Conservation (phyloP, 2,113 vertebrate species). For the Xiphorhynchus elegans region DNA sequence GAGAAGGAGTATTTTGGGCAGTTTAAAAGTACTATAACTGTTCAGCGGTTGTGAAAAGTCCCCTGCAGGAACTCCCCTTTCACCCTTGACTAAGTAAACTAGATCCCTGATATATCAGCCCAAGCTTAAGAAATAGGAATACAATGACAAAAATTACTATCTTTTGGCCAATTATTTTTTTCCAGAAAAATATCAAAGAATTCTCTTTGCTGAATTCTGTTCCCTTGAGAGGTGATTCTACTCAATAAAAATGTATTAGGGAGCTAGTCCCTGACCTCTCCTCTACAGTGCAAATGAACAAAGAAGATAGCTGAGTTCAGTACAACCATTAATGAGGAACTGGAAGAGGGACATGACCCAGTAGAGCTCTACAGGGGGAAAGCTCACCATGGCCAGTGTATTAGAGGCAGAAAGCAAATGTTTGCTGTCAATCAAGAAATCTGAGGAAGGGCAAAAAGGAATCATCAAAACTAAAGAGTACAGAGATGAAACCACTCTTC, state of each 20-base stretch:
- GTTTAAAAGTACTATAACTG: not conserved
- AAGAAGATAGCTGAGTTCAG: not conserved
- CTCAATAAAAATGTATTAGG: not conserved
- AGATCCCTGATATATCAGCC: not conserved
- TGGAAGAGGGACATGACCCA: not conserved
- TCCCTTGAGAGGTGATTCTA: not conserved
- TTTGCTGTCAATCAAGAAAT: not conserved
- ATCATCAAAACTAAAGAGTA: not conserved
- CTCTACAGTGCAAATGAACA: not conserved
- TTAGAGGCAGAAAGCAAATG: not conserved
- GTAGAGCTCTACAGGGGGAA: not conserved
- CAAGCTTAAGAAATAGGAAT: not conserved
- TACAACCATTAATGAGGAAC: not conserved
- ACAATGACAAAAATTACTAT: fast-evolving
- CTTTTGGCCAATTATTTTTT: not conserved
- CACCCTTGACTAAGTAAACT: not conserved
- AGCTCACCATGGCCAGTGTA: not conserved
- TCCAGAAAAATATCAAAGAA: not conserved
- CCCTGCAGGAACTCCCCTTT: not conserved
- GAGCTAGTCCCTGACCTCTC: not conserved
- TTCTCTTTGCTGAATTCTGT: not conserved
- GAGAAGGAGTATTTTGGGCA: fast-evolving
- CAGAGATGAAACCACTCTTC: not conserved
- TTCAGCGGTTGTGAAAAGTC: not conserved
- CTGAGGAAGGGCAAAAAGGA: not conserved